phyloP scores from a whole-genome alignment of 2,797 vertebrate genomes.

The Acipenser ruthenus region DNA sequence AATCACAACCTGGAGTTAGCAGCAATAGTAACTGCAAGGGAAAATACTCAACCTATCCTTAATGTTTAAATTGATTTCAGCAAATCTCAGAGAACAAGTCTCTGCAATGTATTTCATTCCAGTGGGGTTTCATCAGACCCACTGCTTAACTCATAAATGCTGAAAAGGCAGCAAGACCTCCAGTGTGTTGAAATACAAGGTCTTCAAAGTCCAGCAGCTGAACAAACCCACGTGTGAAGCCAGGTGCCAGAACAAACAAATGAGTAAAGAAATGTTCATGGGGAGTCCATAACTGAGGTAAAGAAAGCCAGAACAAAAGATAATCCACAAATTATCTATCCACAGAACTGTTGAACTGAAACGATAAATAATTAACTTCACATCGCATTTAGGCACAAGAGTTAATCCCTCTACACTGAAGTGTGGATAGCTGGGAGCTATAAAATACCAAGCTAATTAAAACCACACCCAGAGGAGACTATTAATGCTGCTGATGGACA shows the following conservation, averaged over 20 bases:
- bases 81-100: too few relatives aligned
- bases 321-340: neutral
- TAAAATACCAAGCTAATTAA: conserved; percentile 19
- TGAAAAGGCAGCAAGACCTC: too few relatives aligned
- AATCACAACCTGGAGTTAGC: too few relatives aligned
- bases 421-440: conserved; percentile 5
- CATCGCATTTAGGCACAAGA: conserved; percentile 10
- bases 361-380: conserved; percentile 22
- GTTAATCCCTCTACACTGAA: neutral
- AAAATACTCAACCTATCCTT: too few relatives aligned
- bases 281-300: neutral
- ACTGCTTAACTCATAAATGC: too few relatives aligned
- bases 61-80: too few relatives aligned
- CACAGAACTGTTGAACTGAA: conserved; percentile 8
- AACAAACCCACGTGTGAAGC: neutral
- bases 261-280: neutral
- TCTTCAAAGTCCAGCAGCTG: conserved; percentile 4
- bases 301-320: neutral
- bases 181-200: too few relatives aligned
- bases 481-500: too few relatives aligned
- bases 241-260: conserved; percentile 11
- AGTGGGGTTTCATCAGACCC: too few relatives aligned
- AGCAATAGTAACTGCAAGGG: too few relatives aligned
- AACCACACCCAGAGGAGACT: conserved; percentile 15
- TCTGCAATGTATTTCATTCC: too few relatives aligned